A percentile compares a stretch with the other conserved stretches of the same genome.
Evolutionary conservation across 2,113 vertebrate genomes (phyloP).

Genomic region (Notiomystis cincta): DNA sequence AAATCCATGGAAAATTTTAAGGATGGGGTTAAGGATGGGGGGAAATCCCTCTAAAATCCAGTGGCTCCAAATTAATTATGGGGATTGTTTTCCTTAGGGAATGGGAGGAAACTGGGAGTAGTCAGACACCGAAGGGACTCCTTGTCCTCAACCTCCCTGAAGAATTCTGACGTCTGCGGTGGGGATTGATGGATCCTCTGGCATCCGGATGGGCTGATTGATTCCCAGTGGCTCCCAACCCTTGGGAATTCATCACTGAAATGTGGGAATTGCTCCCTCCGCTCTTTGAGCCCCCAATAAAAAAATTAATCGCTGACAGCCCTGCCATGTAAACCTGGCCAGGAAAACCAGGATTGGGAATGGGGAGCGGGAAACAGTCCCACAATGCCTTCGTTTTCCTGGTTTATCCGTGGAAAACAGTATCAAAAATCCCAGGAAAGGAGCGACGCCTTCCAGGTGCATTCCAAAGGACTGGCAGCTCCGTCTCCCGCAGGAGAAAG

Average conservation of each 20-base stretch:
- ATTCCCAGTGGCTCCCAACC: constrained; percentile 54
- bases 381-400: rapidly evolving
- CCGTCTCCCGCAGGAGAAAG: neutral
- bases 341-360: neutral
- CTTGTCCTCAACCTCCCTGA: constrained; percentile 34
- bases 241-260: constrained; percentile 73
- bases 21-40: neutral
- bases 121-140: neutral
- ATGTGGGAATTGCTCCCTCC: constrained; percentile 73
- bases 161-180: rapidly evolving
- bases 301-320: neutral
- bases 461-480: rapidly evolving
- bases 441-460: rapidly evolving
- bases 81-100: neutral
- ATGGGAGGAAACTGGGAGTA: neutral
- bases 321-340: constrained; percentile 51
- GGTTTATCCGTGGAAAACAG: neutral
- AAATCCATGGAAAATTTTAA: rapidly evolving
- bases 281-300: constrained; percentile 25
- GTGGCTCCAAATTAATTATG: neutral
- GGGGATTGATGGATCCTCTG: rapidly evolving
- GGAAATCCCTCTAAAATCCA: rapidly evolving
- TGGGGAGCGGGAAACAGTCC: rapidly evolving
- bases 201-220: rapidly evolving
- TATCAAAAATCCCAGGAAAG: neutral